Percentiles rank a stretch among this genome's conserved stretches.
These are phyloP conservation scores for Caloenas nicobarica DNA, from an alignment of 2,113 vertebrate species.

Conservation along the genomic window DNA sequence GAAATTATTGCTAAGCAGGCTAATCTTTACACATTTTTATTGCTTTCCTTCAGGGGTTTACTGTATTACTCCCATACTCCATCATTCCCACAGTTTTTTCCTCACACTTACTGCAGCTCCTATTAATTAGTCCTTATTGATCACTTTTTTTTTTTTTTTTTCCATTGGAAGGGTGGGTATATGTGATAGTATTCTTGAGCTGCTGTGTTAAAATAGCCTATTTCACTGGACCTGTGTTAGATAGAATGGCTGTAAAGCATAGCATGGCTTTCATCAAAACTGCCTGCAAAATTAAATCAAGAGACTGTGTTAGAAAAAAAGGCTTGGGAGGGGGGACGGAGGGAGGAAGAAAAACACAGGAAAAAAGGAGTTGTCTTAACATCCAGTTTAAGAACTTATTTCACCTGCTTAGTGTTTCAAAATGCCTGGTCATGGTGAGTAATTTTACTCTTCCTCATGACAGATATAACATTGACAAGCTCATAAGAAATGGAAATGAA, in stretches of 20 bases:
- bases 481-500: background rate
- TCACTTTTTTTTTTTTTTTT: background rate
- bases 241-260: background rate
- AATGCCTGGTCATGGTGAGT: background rate
- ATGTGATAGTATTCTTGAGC: background rate
- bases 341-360: background rate
- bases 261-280: background rate
- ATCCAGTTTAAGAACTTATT: background rate
- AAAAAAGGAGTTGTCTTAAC: background rate
- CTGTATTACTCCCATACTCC: background rate
- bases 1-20: background rate
- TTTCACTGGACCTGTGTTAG: background rate
- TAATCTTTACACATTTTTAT: background rate
- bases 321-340: rapidly evolving
- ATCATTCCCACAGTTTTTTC: background rate
- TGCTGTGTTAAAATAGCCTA: background rate
- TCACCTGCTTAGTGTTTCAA: background rate
- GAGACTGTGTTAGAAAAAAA: background rate
- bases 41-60: background rate
- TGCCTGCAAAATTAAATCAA: background rate
- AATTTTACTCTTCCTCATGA: background rate
- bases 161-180: background rate
- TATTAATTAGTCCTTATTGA: background rate
- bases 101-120: background rate
- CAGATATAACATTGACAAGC: background rate